Evolutionary conservation across 2,113 vertebrate species (phyloP), one percentile per base, ranked within the genome.

Genomic region (Polyodon spathula): DNA sequence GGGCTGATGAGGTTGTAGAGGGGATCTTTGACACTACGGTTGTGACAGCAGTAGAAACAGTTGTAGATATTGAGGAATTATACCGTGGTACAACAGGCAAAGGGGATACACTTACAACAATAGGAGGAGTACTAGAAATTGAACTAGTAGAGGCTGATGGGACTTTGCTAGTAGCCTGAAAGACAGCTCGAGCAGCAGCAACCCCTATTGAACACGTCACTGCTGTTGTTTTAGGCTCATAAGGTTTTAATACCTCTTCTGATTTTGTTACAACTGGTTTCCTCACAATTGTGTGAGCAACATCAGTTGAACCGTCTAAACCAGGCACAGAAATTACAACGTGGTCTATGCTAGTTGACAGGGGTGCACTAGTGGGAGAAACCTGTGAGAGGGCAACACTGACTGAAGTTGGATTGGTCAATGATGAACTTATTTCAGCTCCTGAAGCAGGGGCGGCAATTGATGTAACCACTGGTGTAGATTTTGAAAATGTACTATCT

Each of bases 301-400:
- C 11, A 48, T 17, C 16, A 6, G 55, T 11, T 1, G 62, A 46
- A 11, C 37, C 80, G 73, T 87, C 81, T 51, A 66, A 56, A 76
- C 85, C 87, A 61, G 88, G 77, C 46, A 93, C 76, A 67, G 78
- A 81, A 67, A 89, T 76, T 16, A 81, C 66, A 65, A 81, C 55
- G 76, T 84, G 84, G 40, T 85, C 81, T 54, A 76, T 68, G 66
- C 66, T 75, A 48, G 58, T 46, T 39, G 46, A 59, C 6, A 76
- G 74, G 12, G 76, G 74, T 37, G 77, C 60, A 11, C 69, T 56
- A 52, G 78, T 74, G 61, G 80, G 66, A 55, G 48, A 10, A 40
- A 53, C 55, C 4, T 60, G 10, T 55, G 40, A 54, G 40, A 42
- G 55, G 12, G 40, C 43, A 52, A 58, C 14, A 59, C 65, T 63